Evolutionary conservation across 2,888 invertebrate genomes (phyloP), one percentile per base, ranked within the genome.

Genomic region (Apocheima hispidaria): DNA sequence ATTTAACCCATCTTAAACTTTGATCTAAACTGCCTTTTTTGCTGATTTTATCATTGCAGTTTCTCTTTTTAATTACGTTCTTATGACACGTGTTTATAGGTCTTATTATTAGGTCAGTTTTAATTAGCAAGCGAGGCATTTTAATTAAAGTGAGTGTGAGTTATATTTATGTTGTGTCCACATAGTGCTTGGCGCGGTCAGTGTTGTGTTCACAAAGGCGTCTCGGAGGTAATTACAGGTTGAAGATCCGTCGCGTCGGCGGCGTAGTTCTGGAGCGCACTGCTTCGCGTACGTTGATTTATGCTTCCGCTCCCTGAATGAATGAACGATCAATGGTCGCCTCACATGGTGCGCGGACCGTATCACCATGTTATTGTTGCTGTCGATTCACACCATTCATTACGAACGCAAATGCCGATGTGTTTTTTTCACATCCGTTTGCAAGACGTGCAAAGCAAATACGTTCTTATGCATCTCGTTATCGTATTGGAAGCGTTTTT

Each of bases 221-320:
- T 69, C 23, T 65, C 57, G 43, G 49, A 38, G 43, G 55, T 60
- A 66, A 67, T 66, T 66, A 60, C 64, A 64, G 62, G 67, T 66
- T 64, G 62, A 61, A 68, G 55, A 69, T 63, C 49, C 64, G 63
- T 61, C 14, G 26, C 64, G 63, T 61, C 14, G 33, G n/a, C 49
- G 69, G 72, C 72, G 73, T 72, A 73, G 72, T 77, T 77, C 73
- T 70, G 69, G 74, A 74, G 64, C 68, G 64, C 69, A 74, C 71
- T 75, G 70, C 77, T 83, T 80, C 80, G 80, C 80, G 79, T 77
- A 77, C 82, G 82, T 79, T 88, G 87, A 89, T 90, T 90, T 89
- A 90, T 88, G 84, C 83, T 83, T 90, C 90, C 91, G 86, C 81
- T 81, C 71, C 71, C 70, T 89, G 88, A 90, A 90, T 88, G 87